A percentile compares a stretch with the other conserved stretches of the same genome.
Conservation (phyloP, 2,888 invertebrate species). For the Rosalia funebris region DNA sequence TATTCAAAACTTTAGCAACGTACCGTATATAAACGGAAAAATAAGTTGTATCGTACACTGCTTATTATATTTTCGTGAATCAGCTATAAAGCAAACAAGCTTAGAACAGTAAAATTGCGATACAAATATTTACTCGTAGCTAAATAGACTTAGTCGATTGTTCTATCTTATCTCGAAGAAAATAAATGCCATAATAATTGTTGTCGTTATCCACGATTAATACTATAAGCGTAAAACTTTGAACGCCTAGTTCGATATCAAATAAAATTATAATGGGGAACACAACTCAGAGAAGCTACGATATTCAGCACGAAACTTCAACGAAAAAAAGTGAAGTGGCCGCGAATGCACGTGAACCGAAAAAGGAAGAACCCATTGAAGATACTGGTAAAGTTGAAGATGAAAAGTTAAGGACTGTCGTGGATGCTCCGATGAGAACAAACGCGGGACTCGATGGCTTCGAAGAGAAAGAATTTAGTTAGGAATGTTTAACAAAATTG, state of each 20-base stretch:
- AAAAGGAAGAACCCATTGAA: slow-evolving; percentile 7
- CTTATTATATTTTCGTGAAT: too few species aligned
- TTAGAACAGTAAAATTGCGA: slow-evolving; percentile 1
- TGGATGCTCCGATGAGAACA: slow-evolving; percentile 36
- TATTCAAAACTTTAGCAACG: too few species aligned
- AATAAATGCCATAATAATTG: slow-evolving; percentile 28
- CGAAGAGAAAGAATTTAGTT: slow-evolving; percentile 37
- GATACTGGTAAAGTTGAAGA: slow-evolving; percentile 5
- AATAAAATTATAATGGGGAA: slow-evolving; percentile 11
- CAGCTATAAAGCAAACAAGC: background rate
- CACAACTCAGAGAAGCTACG: slow-evolving; percentile 19
- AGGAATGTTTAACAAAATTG: background rate
- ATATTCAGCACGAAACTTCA: background rate
- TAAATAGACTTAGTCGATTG: slow-evolving; percentile 32
- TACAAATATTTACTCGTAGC: slow-evolving; percentile 27
- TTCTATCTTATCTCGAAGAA: slow-evolving; percentile 35
- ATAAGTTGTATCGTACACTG: too few species aligned
- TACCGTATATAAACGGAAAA: too few species aligned
- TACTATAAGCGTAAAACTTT: slow-evolving; percentile 5
- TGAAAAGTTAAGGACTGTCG: slow-evolving; percentile 24
- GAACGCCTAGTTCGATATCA: background rate
- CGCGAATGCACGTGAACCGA: background rate
- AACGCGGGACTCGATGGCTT: slow-evolving; percentile 43
- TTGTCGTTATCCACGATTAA: slow-evolving; percentile 19
- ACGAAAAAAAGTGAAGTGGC: background rate